Conservation (phyloP, 2,888 invertebrate species). For the Eupithecia exiguata region DNA sequence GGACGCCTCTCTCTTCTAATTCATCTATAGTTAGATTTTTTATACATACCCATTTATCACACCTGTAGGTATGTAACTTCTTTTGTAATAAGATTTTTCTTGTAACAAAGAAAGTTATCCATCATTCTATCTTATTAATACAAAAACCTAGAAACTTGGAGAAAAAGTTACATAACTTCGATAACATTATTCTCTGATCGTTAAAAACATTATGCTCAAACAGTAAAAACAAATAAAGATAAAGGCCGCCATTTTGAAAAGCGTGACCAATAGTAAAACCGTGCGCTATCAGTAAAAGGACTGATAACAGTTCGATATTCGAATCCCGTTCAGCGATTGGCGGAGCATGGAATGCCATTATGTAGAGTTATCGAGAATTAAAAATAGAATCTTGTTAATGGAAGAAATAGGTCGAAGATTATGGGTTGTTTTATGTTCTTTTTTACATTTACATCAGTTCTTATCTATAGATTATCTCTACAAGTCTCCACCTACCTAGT, state of each 20-base stretch:
- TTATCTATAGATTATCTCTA: slow-evolving; percentile 21
- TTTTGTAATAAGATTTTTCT: background rate
- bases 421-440: slow-evolving; percentile 49
- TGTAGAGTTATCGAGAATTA: slow-evolving; percentile 64
- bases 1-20: slow-evolving; percentile 38
- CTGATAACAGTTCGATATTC: slow-evolving; percentile 79
- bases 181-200: slow-evolving; percentile 63
- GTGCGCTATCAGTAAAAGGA: slow-evolving; percentile 67
- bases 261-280: slow-evolving; percentile 72
- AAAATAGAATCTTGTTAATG: slow-evolving; percentile 67
- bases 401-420: slow-evolving; percentile 62
- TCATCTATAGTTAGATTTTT: slow-evolving; percentile 21
- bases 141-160: background rate
- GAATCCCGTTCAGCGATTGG: slow-evolving; percentile 72
- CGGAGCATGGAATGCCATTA: slow-evolving; percentile 53
- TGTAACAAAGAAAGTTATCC: background rate
- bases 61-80: background rate
- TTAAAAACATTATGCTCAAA: slow-evolving; percentile 65
- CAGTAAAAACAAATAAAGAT: slow-evolving; percentile 68
- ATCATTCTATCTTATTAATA: background rate
- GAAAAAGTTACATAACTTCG: slow-evolving; percentile 51
- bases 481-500: background rate
- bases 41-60: background rate
- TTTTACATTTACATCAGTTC: slow-evolving; percentile 33
- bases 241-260: slow-evolving; percentile 75